Evolutionary conservation across 2,888 invertebrate species (phyloP).

Genomic region (Eledone cirrhosa): DNA sequence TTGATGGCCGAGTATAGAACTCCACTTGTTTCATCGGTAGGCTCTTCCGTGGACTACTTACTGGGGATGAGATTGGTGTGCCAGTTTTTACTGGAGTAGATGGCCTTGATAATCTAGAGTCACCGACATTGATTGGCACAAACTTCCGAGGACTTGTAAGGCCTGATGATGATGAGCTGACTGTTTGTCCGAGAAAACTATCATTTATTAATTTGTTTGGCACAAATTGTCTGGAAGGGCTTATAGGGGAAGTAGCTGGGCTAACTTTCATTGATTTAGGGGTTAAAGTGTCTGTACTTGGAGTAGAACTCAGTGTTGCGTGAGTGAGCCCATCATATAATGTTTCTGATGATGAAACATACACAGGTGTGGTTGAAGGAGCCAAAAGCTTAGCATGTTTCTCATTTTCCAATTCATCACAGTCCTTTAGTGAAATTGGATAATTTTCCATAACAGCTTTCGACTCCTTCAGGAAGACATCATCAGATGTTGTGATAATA

Average conservation of each 20-base stretch:
- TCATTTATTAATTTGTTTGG: conserved; percentile 39
- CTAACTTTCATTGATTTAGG: conserved; percentile 59
- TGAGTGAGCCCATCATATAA: conserved; percentile 42
- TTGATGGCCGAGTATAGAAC: conserved; percentile 40
- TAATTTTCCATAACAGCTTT: conserved; percentile 26
- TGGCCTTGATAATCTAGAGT: conserved; percentile 36
- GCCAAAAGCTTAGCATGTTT: conserved; percentile 28
- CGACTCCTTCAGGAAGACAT: conserved; percentile 44
- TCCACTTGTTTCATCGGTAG: conserved; percentile 16
- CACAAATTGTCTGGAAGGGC: conserved; percentile 51
- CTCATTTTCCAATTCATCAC: conserved; percentile 48
- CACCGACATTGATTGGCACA: conserved; percentile 26
- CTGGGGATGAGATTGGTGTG: conserved; percentile 20
- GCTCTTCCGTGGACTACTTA: conserved; percentile 19
- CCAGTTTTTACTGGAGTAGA: conserved; percentile 48
- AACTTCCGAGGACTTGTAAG: conserved; percentile 21
- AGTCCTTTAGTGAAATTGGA: conserved; percentile 32
- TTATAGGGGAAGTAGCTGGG: conserved; percentile 57
- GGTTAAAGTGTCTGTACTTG: conserved; percentile 63
- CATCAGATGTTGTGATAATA: conserved; percentile 51
- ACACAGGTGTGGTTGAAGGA: conserved; percentile 26
- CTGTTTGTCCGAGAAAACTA: conserved; percentile 14
- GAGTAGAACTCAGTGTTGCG: conserved; percentile 50
- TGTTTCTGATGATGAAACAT: conserved; percentile 52
- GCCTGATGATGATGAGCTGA: conserved; percentile 7